Base-by-base conservation (phyloP, 1,140 invertebrate genomes). In the Dendroctonus valens region DNA sequence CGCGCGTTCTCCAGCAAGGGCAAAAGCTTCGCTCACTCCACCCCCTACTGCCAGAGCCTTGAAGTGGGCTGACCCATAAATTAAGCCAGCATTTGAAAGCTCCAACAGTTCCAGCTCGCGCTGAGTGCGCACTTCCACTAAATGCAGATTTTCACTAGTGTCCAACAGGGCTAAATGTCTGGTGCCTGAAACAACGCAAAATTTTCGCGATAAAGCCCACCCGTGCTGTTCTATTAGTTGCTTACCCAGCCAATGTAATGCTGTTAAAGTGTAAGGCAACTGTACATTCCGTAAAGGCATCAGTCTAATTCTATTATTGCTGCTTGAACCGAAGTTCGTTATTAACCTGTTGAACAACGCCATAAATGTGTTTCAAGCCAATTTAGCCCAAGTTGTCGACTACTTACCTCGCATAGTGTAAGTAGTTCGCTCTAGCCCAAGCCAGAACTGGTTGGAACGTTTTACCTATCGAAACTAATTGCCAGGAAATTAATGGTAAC, bases 61-160 rank as follows among this genome's bases (percentile, higher is more conserved):
- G 75, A 97, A 98, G 81, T 96, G 92, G 71, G 92, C 93, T 38
- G 92, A 94, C 38, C 89, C 88, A 78, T 97, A 98, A 0, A 97
- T 92, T 41, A 98, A 83, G 61, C 92, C 89, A 11, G 94, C 90
- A 70, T 87, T 85, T 41, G 89, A 90, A 68, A 96, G 81, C 79
- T 96, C 92, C 52, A 94, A 79, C 40, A 86, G 84, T 79, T 94
- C 91, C n/a, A 92, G 80, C 77, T 93, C 89, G 73, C 91, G 87
- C 72, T 93, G 90, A 0, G 90, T 89, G 61, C 93, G 84, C 12
- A 97, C 94, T 76, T 97, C 94, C 72, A 96, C 84, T 26, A 98
- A 80, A 79, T 94, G 90, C 58, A 97, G 78, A 64, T 89, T 90
- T 79, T 98, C 95, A 65, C 87, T 84, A 0, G 87, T 87, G 80